Conservation (phyloP, 2,797 vertebrate species). For the Pipistrellus nathusii region DNA sequence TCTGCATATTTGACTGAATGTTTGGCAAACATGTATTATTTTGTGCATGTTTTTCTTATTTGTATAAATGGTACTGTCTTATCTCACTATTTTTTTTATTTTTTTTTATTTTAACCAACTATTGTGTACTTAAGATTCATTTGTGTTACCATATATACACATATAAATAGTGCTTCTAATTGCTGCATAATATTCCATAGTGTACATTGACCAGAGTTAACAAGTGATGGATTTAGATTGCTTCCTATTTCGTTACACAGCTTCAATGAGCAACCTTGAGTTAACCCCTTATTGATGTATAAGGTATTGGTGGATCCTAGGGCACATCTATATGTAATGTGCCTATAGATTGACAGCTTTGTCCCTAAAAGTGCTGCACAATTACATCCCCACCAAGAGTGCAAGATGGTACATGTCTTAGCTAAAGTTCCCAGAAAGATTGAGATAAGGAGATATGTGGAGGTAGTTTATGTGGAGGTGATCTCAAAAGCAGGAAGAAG, state of each 20-base stretch:
- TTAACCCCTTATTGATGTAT: not conserved
- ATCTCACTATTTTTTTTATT: not conserved
- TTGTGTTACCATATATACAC: not conserved
- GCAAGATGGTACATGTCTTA: not conserved
- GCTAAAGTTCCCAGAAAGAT: not conserved
- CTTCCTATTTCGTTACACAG: not conserved
- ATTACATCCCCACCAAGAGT: not conserved
- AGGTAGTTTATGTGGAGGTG: not conserved
- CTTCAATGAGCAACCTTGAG: not conserved
- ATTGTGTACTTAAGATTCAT: not conserved
- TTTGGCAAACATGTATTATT: not conserved
- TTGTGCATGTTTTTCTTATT: not conserved
- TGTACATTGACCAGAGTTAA: not conserved
- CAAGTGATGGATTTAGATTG: not conserved
- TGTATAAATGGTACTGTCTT: not conserved
- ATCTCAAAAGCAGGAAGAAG: not conserved
- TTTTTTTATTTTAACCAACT: not conserved
- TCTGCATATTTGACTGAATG: not conserved
- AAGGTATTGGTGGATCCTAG: not conserved
- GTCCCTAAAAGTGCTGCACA: not conserved
- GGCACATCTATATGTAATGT: not conserved
- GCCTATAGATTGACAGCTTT: not conserved
- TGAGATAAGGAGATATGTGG: not conserved
- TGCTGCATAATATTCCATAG: not conserved
- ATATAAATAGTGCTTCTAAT: not conserved